These are phyloP conservation scores for Thalpophila matura DNA, from an alignment of 2,888 invertebrate genomes.

Conservation along the genomic window DNA sequence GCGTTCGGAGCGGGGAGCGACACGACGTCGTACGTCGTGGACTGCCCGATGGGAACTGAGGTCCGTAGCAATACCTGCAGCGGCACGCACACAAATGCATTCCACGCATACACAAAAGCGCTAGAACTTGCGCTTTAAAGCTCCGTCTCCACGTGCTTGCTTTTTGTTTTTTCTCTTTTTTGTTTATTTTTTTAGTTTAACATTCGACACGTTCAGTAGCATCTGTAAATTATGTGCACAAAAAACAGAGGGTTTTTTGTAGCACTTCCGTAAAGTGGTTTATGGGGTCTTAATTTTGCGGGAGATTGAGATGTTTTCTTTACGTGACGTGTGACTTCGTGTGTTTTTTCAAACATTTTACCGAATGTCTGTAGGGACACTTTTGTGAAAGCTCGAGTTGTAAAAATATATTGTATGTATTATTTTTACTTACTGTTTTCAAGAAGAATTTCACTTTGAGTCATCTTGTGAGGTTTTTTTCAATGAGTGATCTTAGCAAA, in stretches of 20 bases:
- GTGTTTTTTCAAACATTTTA: slow-evolving; percentile 27
- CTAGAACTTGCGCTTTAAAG: slow-evolving; percentile 84
- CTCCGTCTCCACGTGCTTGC: slow-evolving; percentile 77
- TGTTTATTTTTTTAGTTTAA: slow-evolving; percentile 63
- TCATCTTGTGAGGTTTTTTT: too few species aligned
- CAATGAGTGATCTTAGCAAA: too few species aligned
- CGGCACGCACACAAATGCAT: slow-evolving; percentile 85
- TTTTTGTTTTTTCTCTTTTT: slow-evolving; percentile 62
- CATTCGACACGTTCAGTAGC: slow-evolving; percentile 73
- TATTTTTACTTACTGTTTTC: not conserved
- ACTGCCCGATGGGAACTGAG: slow-evolving; percentile 84
- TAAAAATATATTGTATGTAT: slow-evolving; percentile 8
- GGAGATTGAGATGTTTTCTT: slow-evolving; percentile 51
- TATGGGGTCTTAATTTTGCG: slow-evolving; percentile 60
- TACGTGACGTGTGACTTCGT: slow-evolving; percentile 40
- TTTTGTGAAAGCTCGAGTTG: not conserved
- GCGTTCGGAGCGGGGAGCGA: slow-evolving; percentile 33
- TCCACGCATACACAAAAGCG: slow-evolving; percentile 76
- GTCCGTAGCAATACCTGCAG: slow-evolving; percentile 84
- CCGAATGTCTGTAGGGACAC: not conserved
- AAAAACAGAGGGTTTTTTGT: slow-evolving; percentile 56
- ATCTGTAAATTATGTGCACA: slow-evolving; percentile 72
- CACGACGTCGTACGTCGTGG: slow-evolving; percentile 40
- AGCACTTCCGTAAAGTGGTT: slow-evolving; percentile 57
- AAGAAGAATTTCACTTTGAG: not conserved